Base-by-base conservation (phyloP, 2,888 invertebrate species). In the Synergus umbraculus region DNA sequence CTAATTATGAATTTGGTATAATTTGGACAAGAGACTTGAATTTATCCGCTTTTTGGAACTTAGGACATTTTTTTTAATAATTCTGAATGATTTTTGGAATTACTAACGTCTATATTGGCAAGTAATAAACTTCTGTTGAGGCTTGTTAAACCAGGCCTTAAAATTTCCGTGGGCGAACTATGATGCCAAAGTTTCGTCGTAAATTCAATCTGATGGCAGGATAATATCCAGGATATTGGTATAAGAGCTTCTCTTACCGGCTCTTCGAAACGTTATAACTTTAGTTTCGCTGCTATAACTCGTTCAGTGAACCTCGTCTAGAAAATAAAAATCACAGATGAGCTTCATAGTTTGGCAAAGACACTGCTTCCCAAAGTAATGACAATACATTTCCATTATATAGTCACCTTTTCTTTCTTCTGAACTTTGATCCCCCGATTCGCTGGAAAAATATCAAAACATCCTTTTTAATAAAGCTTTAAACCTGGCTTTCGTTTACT, bases 171-270 rank as follows among this genome's bases (percentile, higher is more conserved):
- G 54, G 49, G 49, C 54, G 3, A n/a, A 29, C 12, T 54, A 8
- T 29, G 79, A 79, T 79, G 66, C 54, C 67, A 77, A 79, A 79
- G 66, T 79, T 79, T 77, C 29, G 43, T 10, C 77, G 43, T 76
- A 79, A 79, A 79, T 79, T 15, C 67, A 37, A 60, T 44, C 37
- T 77, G 66, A 77, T 77, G 77, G 77, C 63, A 63, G 60, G 69
- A 79, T 79, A 79, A 76, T 79, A 79, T 79, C 77, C 43, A 66
- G 76, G 54, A 79, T 77, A 79, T 73, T 73, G 73, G 54, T 73
- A 73, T 73, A 73, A 73, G n/a, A 73, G 49, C 54, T 54, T n/a
- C 73, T 73, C 49, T 37, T 54, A 37, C 49, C 29, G 37, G 37
- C 9, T 54, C 37, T 54, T 15, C 54, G 9, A 73, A 37, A 73